phyloP scores from a whole-genome alignment of 1,140 invertebrate genomes.

The Lordiphosa mommai region DNA sequence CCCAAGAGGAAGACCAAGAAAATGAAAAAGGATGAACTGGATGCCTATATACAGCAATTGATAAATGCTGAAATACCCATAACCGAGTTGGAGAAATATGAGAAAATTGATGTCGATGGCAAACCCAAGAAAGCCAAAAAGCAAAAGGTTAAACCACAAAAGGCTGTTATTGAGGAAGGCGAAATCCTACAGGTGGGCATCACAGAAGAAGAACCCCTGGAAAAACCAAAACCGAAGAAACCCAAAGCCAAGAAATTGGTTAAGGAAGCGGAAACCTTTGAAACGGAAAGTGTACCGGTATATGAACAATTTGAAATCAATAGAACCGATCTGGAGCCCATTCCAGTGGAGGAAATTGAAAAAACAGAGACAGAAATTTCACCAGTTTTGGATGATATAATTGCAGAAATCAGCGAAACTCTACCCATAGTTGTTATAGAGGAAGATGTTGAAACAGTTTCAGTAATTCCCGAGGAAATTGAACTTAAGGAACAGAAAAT shows the following conservation, averaged over 20 bases:
- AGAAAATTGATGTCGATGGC: slow-evolving; percentile 71
- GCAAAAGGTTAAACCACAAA: slow-evolving; percentile 49
- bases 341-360: background rate
- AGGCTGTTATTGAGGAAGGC: slow-evolving; percentile 29
- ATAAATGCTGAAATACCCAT: slow-evolving; percentile 73
- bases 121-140: slow-evolving; percentile 65
- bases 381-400: slow-evolving; percentile 34
- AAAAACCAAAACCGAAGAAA: slow-evolving; percentile 54
- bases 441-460: slow-evolving; percentile 18
- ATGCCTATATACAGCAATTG: slow-evolving; percentile 71
- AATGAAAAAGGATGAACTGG: slow-evolving; percentile 67
- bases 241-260: slow-evolving; percentile 18
- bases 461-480: slow-evolving; percentile 3
- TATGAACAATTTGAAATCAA: slow-evolving; percentile 45
- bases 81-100: slow-evolving; percentile 77
- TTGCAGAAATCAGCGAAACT: slow-evolving; percentile 29
- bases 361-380: background rate
- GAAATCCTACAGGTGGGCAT: slow-evolving; percentile 50
- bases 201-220: slow-evolving; percentile 43
- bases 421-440: slow-evolving; percentile 34
- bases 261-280: background rate
- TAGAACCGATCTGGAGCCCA: slow-evolving; percentile 29
- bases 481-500: slow-evolving; percentile 15
- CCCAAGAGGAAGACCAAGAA: slow-evolving; percentile 51
- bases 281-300: slow-evolving; percentile 12